phyloP scores from a whole-genome alignment of 1,140 invertebrate genomes.

The Hylaeus volcanicus region DNA sequence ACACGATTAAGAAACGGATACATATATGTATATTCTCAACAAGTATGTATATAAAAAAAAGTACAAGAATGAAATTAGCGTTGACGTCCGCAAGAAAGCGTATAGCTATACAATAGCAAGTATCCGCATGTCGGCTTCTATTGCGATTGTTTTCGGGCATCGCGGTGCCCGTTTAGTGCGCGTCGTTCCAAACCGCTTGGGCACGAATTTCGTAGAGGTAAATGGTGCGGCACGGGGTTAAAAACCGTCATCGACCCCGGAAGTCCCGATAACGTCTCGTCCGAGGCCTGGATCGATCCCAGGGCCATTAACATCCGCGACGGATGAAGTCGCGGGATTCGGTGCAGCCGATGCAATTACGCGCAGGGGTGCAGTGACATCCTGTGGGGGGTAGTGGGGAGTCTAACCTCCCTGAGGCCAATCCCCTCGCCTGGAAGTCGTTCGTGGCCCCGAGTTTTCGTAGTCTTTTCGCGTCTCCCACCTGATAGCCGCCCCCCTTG shows the following conservation, averaged over 20 bases:
- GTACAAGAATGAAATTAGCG: no score
- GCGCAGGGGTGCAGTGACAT: neutral
- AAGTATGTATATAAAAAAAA: no score
- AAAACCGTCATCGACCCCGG: neutral
- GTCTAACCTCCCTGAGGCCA: neutral
- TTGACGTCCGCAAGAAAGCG: no score
- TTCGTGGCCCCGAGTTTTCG: conserved; percentile 14
- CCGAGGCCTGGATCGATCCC: neutral
- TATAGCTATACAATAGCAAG: no score
- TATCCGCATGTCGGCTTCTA: no score
- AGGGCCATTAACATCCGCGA: neutral
- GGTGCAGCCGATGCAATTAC: conserved; percentile 31
- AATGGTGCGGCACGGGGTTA: no score
- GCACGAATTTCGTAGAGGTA: no score
- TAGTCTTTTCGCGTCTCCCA: conserved; percentile 41
- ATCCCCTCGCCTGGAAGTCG: conserved; percentile 21
- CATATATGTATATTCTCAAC: no score
- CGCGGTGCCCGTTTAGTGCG: no score
- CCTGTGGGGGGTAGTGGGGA: neutral
- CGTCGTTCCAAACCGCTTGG: no score
- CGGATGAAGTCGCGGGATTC: conserved; percentile 27
- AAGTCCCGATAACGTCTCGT: neutral
- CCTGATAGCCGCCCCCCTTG: neutral
- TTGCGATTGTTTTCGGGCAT: no score
- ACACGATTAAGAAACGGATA: no score